A percentile compares a stretch with the other conserved stretches of the same genome.
Evolutionary conservation across 2,113 vertebrate genomes (phyloP).

Genomic region (Hippocampus zosterae): DNA sequence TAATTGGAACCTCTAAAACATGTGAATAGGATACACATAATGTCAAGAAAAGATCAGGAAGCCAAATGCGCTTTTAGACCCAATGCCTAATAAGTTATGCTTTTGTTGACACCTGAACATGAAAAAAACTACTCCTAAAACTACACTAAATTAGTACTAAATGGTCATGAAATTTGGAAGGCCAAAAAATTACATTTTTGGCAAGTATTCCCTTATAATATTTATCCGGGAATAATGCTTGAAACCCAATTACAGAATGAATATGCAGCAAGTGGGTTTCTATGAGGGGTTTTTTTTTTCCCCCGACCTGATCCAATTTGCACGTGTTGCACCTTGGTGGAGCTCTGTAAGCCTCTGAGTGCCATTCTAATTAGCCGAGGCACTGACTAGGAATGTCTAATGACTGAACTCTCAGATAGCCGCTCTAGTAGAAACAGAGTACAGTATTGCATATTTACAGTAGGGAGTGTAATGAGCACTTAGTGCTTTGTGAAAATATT

Average conservation of each 20-base stretch:
- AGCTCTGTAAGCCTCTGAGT: not conserved
- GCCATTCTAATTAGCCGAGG: not conserved
- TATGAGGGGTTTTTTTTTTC: not conserved
- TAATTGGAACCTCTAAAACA: no score
- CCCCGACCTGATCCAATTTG: not conserved
- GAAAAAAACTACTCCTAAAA: not conserved
- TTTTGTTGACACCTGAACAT: not conserved
- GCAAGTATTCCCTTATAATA: not conserved
- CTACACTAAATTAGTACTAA: not conserved
- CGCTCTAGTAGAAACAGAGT: conserved; percentile 1
- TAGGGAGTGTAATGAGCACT: conserved; percentile 11
- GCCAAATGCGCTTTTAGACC: not conserved
- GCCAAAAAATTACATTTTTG: not conserved
- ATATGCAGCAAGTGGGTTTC: not conserved
- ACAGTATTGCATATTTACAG: conserved; percentile 11
- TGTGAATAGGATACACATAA: no score
- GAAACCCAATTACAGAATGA: not conserved
- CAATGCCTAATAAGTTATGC: not conserved
- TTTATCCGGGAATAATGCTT: not conserved
- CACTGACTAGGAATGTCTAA: conserved; percentile 13
- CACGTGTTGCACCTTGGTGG: not conserved
- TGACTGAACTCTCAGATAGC: conserved; percentile 9
- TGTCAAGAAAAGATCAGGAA: no score
- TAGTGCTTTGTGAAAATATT: conserved; percentile 17
- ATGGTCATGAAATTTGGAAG: not conserved